Evolutionary conservation across 1,140 invertebrate genomes (phyloP), one percentile per base, ranked within the genome.

Genomic region (Andrena cerasifolii): DNA sequence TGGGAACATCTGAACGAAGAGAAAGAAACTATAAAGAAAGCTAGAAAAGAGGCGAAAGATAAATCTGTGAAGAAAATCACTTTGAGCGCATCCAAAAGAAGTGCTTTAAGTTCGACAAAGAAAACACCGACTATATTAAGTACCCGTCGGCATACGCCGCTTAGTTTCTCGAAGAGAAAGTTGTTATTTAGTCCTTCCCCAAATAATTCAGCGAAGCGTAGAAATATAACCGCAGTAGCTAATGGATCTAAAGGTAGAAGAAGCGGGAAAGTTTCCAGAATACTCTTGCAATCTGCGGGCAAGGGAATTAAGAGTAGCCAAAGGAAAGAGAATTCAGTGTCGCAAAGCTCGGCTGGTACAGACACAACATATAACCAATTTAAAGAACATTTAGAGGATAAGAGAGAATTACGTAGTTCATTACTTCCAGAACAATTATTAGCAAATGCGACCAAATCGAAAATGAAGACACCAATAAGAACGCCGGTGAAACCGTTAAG

Each of bases 1-100:
- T 94, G 93, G 94, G 93, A 94, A 65, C 89, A 91, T 56, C 88
- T 90, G 31, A 82, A 87, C 18, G 80, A 79, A 18, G 86, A 89
- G 53, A 91, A 91, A 45, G 90, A 92, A 78, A 88, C 85, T 3
- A 84, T 91, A 12, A 93, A 91, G 56, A 83, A 87, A 62, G 86
- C 86, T 18, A 90, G 88, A 70, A 92, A 90, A 68, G 90, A 90
- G 43, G 88, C 89, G 51, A 92, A 90, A 74, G 90, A 91, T 24
- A 90, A 85, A 58, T 89, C 90, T 5, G 43, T 74, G 0, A 92
- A 89, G 62, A 92, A 92, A 67, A 88, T 86, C 31, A 87, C 90
- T 10, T 61, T 90, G 14, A 89, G 86, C 72, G 78, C 84, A 6
- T 90, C 91, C 2, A 90, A 89, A 31, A 74, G 79, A 26, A 24